These are phyloP conservation scores for Sapayoa aenigma DNA, from an alignment of 2,113 vertebrate genomes.

Conservation along the genomic window DNA sequence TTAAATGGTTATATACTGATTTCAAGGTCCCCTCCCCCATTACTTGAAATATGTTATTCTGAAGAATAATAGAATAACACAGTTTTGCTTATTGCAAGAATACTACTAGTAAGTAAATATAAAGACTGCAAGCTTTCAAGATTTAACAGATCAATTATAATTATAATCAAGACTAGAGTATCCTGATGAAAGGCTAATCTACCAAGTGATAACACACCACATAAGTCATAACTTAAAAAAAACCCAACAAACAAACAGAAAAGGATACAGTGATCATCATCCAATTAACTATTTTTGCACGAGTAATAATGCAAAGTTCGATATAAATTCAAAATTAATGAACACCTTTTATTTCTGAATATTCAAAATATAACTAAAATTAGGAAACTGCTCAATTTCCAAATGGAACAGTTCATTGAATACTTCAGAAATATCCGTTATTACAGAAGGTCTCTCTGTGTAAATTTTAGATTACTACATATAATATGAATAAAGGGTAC, in stretches of 20 bases:
- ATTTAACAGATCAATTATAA: neutral
- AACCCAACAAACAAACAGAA: neutral
- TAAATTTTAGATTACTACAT: neutral
- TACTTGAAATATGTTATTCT: neutral
- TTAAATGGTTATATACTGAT: accelerated
- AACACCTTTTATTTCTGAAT: neutral
- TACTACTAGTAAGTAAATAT: neutral
- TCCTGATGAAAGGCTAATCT: neutral
- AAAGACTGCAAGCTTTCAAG: neutral
- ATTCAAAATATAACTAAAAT: neutral
- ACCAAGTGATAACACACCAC: neutral
- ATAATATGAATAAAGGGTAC: neutral
- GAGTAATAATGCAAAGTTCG: neutral
- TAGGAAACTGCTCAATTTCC: neutral
- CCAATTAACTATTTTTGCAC: neutral
- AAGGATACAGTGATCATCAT: neutral
- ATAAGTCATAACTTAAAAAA: neutral
- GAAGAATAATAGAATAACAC: neutral
- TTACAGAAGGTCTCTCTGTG: neutral
- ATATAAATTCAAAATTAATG: neutral
- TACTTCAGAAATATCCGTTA: neutral
- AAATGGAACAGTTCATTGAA: neutral
- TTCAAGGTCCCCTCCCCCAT: neutral
- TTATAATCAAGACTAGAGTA: neutral
- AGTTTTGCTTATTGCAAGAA: neutral